Evolutionary conservation across 2,113 vertebrate genomes (phyloP).

Genomic region (Grus americana): DNA sequence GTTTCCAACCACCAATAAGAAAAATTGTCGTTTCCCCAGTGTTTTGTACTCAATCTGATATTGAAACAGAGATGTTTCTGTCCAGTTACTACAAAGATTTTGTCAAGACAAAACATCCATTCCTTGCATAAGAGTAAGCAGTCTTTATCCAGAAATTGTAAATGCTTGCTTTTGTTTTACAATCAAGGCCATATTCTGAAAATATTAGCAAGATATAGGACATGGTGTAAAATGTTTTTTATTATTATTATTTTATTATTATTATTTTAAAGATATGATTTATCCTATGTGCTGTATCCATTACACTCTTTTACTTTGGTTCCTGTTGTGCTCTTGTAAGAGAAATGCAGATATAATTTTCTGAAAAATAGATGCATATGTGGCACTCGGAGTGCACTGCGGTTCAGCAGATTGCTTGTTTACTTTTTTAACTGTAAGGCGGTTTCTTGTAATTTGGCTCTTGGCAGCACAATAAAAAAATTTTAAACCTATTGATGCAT

Average conservation of each 20-base stretch:
- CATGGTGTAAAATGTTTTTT: conserved; percentile 80
- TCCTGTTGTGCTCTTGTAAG: conserved; percentile 88
- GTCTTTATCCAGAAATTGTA: conserved; percentile 80
- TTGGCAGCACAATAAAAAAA: conserved; percentile 84
- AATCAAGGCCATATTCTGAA: conserved; percentile 83
- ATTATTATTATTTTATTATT: conserved; percentile 78
- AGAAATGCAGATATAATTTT: conserved; percentile 85
- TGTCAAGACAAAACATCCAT: conserved; percentile 80
- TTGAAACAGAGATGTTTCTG: conserved; percentile 76
- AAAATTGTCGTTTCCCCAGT: conserved; percentile 63
- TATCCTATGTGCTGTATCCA: conserved; percentile 86
- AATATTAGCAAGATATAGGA: conserved; percentile 83
- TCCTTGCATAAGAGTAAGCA: conserved; percentile 79
- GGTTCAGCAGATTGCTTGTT: conserved; percentile 81
- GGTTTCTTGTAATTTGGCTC: conserved; percentile 79
- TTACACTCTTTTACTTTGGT: conserved; percentile 85
- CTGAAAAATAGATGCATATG: conserved; percentile 83
- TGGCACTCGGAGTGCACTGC: conserved; percentile 85
- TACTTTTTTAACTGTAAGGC: conserved; percentile 78
- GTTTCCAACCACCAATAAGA: conserved; percentile 75
- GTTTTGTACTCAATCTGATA: conserved; percentile 71
- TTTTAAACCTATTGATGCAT: conserved; percentile 35
- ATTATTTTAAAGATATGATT: conserved; percentile 85
- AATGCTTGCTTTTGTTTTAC: conserved; percentile 85
- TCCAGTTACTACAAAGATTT: conserved; percentile 76